Evolutionary conservation across 1,140 invertebrate species (phyloP).

Genomic region (Oppia nitens): DNA sequence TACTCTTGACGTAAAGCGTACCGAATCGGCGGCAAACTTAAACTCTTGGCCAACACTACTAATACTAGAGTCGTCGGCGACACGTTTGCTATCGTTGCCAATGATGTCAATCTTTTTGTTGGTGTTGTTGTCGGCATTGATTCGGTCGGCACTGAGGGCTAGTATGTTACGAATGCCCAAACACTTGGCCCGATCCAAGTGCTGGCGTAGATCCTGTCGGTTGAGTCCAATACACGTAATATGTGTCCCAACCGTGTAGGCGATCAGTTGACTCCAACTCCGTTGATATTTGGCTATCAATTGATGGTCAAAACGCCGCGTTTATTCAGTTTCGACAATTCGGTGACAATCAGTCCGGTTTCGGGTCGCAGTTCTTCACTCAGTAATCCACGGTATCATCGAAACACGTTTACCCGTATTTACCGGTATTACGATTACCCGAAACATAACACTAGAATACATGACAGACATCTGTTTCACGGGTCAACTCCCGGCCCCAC

Average conservation of each 20-base stretch:
- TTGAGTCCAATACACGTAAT: conserved; percentile 38
- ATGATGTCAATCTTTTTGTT: too few species aligned
- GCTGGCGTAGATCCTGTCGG: conserved; percentile 31
- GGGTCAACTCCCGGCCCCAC: conserved; percentile 36
- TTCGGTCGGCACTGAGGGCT: conserved; percentile 39
- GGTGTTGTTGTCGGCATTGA: too few species aligned
- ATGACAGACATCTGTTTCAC: conserved; percentile 39
- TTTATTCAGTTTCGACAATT: conserved; percentile 35
- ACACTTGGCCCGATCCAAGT: conserved; percentile 36
- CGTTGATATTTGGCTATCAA: conserved; percentile 40
- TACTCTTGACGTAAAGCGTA: conserved; percentile 41
- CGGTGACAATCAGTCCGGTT: conserved; percentile 34
- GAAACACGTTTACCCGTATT: conserved; percentile 33
- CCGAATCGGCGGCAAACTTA: conserved; percentile 37
- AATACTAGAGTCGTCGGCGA: not conserved
- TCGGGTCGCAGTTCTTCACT: conserved; percentile 35
- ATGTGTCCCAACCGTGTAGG: conserved; percentile 40
- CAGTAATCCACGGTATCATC: conserved; percentile 40
- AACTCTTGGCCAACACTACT: not conserved
- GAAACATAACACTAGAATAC: conserved; percentile 38
- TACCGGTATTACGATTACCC: conserved; percentile 29
- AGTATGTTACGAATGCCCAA: conserved; percentile 42
- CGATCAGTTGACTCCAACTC: conserved; percentile 35
- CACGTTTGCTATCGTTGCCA: too few species aligned
- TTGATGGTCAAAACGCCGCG: conserved; percentile 41